Base-by-base conservation (phyloP, 53 echinoderm and acorn worm genomes). In the Hippasteria phrygiana region DNA sequence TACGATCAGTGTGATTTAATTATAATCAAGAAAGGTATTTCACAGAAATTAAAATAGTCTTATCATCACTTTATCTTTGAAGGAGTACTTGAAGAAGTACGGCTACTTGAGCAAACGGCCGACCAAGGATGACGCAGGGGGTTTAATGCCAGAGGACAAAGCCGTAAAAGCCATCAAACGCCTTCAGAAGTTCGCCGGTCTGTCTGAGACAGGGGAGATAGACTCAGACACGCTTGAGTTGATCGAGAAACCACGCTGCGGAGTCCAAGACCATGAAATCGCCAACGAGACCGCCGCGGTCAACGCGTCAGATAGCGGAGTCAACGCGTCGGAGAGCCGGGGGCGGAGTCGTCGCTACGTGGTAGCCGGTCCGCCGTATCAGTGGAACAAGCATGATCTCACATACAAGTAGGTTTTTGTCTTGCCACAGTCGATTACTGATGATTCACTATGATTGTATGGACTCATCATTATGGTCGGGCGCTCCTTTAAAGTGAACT, bases 171-270 rank as follows among this genome's bases (percentile, higher is more conserved):
- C 84, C 51, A 82, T 95, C 90, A 88, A 63, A 16, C 59, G 65
- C 22, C 71, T 95, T 1, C 95, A 95, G 41, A 82, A 37, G 6
- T 90, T 75, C 83, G 92, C 88, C 46, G 93, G 93, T 56, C 64
- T 95, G 73, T 39, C 90, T 0, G 62, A 75, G 38, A 93, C 93
- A 10, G 95, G 95, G 5, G 72, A 75, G 32, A 87, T 95, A 4
- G 92, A 93, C 46, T 90, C 85, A 6, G 74, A 62, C 1, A 95
- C 95, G 4, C 28, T 71, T 2, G 80, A 87, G 0, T 47, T 89
- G 47, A 92, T 95, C 70, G 63, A 34, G 20, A 65, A 51, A 48
- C 90, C 90, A 0, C 78, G 95, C 26, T 95, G 95, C 70, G 95
- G 95, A 2, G 90, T 84, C 65, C 53, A 50, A 0, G 95, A 95